Percentiles rank a stretch among this genome's conserved stretches.
phyloP scores from a whole-genome alignment of 1,140 invertebrate species.

The Episyrphus balteatus region DNA sequence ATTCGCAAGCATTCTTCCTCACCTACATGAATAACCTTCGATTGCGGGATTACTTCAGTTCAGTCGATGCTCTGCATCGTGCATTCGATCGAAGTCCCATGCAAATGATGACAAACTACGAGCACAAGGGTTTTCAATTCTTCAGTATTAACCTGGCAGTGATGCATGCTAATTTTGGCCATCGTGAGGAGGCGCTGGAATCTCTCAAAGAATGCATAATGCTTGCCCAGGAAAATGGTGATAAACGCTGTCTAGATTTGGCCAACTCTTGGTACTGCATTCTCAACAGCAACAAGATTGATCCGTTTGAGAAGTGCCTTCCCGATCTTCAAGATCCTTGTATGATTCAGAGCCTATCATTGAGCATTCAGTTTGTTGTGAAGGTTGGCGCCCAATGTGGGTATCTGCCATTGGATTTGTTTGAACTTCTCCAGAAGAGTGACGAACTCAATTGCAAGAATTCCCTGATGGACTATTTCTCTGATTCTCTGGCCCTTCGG shows the following conservation, averaged over 20 bases:
- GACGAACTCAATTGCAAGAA: constrained; percentile 77
- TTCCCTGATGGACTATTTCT: constrained; percentile 67
- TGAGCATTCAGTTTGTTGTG: constrained; percentile 51
- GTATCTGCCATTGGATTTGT: constrained; percentile 37
- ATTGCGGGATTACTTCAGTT: constrained; percentile 76
- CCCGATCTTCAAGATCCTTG: constrained; percentile 38
- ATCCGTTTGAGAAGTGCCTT: constrained; percentile 17
- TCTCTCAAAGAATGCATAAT: constrained; percentile 75
- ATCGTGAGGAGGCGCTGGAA: constrained; percentile 66
- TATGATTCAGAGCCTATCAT: constrained; percentile 49
- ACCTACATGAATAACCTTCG: constrained; percentile 82
- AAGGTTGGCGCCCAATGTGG: constrained; percentile 38
- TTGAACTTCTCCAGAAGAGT: constrained; percentile 68
- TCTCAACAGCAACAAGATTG: constrained; percentile 40
- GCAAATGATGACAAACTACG: constrained; percentile 40
- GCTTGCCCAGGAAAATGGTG: constrained; percentile 77
- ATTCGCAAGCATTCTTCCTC: constrained; percentile 81
- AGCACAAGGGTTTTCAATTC: constrained; percentile 71
- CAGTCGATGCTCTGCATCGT: constrained; percentile 71
- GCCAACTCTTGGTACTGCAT: constrained; percentile 71
- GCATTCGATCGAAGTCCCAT: constrained; percentile 66
- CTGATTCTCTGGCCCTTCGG: constrained; percentile 64
- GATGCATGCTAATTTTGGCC: constrained; percentile 74
- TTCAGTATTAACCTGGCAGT: constrained; percentile 82
- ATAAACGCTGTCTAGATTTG: constrained; percentile 74